phyloP scores from a whole-genome alignment of 2,797 vertebrate species.

The Lagodon rhomboides region DNA sequence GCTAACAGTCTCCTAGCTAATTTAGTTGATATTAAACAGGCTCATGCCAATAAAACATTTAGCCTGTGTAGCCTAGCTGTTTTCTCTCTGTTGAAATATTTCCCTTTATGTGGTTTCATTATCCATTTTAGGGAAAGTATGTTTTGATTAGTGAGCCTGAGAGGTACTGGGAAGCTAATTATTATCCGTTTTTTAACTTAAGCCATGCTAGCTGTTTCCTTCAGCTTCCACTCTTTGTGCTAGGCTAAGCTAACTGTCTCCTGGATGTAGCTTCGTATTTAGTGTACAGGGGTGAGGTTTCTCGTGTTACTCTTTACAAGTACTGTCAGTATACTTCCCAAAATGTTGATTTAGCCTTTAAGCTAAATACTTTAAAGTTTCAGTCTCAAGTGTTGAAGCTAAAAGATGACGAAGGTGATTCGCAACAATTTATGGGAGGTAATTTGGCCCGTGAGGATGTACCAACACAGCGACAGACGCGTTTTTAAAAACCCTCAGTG shows the following conservation, averaged over 20 bases:
- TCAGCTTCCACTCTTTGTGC: too few species aligned
- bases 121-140: background rate
- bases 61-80: too few species aligned
- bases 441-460: conserved; percentile 38
- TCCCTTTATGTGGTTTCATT: background rate
- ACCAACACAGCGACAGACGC: conserved; percentile 43
- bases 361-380: conserved; percentile 6
- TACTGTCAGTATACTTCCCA: background rate
- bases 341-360: background rate
- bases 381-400: conserved; percentile 4
- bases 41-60: background rate
- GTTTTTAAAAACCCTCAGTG: conserved; percentile 37
- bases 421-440: conserved; percentile 29
- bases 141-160: background rate
- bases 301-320: background rate
- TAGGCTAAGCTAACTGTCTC: background rate
- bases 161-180: background rate
- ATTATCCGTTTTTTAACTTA: background rate
- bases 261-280: background rate
- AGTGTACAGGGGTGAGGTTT: background rate
- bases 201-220: background rate
- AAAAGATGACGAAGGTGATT: conserved; percentile 26
- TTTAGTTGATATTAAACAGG: background rate
- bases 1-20: background rate
- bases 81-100: background rate